phyloP scores from a whole-genome alignment of 2,888 invertebrate species.

The Stegophylla sp. region DNA sequence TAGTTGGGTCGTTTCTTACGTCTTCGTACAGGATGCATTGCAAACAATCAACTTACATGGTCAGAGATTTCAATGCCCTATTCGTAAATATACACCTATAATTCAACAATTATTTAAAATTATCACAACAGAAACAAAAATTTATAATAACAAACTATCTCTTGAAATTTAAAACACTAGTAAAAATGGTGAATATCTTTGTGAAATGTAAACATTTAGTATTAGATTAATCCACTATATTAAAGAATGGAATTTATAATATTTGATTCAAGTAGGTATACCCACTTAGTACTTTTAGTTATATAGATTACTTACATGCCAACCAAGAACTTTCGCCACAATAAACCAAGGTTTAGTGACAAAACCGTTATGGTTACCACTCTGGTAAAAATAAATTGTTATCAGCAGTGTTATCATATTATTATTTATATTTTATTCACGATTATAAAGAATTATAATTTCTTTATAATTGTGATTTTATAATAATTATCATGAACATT shows the following conservation, averaged over 20 bases:
- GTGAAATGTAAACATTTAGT: neutral
- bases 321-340: conserved; percentile 49
- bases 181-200: neutral
- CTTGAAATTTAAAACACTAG: neutral
- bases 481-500: no score
- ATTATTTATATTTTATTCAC: neutral
- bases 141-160: neutral
- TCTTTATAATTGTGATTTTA: no score
- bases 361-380: conserved; percentile 25
- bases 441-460: no score
- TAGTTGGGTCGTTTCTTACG: conserved; percentile 77
- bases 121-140: conserved; percentile 17
- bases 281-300: no score
- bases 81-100: neutral
- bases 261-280: neutral
- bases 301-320: conserved; percentile 31
- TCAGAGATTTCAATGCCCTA: conserved; percentile 5
- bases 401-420: conserved; percentile 1
- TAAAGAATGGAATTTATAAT: conserved; percentile 31
- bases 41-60: conserved; percentile 43
- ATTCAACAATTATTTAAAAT: no score
- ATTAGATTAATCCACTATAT: neutral
- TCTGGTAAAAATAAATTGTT: conserved; percentile 26
- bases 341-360: conserved; percentile 44
- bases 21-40: conserved; percentile 71